Conservation (phyloP, 2,888 invertebrate species). For the Andrena flavipes region DNA sequence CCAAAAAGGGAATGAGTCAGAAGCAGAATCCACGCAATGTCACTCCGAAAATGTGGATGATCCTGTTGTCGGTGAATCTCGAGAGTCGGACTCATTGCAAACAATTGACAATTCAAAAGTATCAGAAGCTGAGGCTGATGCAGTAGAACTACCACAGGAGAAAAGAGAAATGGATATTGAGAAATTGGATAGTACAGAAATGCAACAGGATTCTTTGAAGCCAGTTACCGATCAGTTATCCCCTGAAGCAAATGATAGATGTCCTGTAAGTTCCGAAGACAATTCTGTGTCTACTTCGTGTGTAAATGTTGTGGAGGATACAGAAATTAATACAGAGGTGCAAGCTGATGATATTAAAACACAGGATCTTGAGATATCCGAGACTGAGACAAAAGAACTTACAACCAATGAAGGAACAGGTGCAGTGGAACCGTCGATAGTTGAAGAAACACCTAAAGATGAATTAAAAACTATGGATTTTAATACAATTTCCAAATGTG, state of each 20-base stretch:
- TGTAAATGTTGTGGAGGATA: neutral
- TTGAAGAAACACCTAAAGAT: neutral
- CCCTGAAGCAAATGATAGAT: neutral
- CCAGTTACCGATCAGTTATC: neutral
- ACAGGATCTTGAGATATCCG: neutral
- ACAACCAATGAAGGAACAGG: neutral
- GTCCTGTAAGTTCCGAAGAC: neutral
- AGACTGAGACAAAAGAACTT: constrained; percentile 1
- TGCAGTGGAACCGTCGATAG: neutral
- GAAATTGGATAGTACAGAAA: neutral
- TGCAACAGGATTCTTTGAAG: neutral
- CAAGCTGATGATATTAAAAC: neutral
- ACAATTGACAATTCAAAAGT: constrained; percentile 1
- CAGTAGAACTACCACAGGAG: neutral
- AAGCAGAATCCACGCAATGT: neutral
- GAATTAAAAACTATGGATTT: neutral
- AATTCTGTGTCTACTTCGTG: neutral
- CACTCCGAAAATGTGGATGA: neutral
- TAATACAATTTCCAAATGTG: neutral
- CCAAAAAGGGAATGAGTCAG: neutral
- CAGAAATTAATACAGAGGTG: neutral
- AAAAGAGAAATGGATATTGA: neutral
- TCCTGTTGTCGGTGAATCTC: neutral
- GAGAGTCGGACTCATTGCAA: neutral
- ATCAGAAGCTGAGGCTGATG: neutral